Percentiles rank a stretch among this genome's conserved stretches.
Conservation (phyloP, 2,888 invertebrate species). For the Cynaeus angustus region DNA sequence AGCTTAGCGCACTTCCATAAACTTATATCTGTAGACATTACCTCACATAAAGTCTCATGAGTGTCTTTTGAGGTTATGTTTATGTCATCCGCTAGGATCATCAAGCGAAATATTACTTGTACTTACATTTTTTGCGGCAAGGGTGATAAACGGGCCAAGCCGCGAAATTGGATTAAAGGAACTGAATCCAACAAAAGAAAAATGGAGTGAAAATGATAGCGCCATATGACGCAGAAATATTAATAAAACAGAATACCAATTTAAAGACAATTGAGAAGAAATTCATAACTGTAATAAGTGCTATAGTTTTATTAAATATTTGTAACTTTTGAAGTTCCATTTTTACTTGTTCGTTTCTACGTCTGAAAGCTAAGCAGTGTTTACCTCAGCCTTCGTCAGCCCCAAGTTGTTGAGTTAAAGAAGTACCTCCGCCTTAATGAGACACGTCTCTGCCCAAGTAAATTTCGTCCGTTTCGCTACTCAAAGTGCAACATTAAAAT, state of each 20-base stretch:
- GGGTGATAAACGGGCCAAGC: slow-evolving; percentile 25
- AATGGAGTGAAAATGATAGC: not conserved
- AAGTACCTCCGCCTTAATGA: slow-evolving; percentile 14
- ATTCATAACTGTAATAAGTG: not conserved
- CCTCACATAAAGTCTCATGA: slow-evolving; percentile 52
- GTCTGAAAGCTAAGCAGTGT: not conserved
- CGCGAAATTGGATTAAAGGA: slow-evolving; percentile 28
- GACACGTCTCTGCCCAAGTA: slow-evolving; percentile 17
- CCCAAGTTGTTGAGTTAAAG: slow-evolving; percentile 15
- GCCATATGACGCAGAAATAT: not conserved
- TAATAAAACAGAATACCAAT: too few species aligned
- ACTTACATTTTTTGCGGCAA: slow-evolving; percentile 20
- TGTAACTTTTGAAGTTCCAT: too few species aligned
- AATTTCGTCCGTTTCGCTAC: slow-evolving; percentile 6
- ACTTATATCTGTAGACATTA: slow-evolving; percentile 48
- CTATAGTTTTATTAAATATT: too few species aligned
- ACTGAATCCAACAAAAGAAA: slow-evolving; percentile 9
- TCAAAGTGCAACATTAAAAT: slow-evolving; percentile 4
- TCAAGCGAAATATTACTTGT: slow-evolving; percentile 35
- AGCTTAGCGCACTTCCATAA: slow-evolving; percentile 49
- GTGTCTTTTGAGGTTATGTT: slow-evolving; percentile 52
- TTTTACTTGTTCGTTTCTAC: too few species aligned
- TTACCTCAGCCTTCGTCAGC: not conserved
- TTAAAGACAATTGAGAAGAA: not conserved
- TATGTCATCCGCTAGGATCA: slow-evolving; percentile 45